phyloP scores from a whole-genome alignment of 2,113 vertebrate species.

The Gymnobelideus leadbeateri region DNA sequence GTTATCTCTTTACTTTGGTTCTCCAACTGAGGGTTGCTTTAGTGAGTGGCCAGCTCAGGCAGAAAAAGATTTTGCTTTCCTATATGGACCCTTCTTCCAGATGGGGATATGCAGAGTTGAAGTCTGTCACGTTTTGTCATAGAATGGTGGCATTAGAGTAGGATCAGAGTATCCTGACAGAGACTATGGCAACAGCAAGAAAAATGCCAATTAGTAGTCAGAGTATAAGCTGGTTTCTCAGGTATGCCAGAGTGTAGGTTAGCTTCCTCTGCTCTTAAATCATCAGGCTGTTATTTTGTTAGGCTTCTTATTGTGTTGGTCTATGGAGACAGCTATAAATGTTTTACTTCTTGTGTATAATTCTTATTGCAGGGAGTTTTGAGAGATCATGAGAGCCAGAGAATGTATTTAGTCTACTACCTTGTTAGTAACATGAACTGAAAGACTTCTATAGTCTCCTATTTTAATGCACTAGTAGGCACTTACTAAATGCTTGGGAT shows the following conservation, averaged over 20 bases:
- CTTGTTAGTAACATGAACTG: neutral
- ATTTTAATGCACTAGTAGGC: neutral
- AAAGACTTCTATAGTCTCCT: neutral
- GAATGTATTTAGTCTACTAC: neutral
- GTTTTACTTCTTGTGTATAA: neutral
- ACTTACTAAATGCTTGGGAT: neutral
- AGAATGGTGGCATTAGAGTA: too few species aligned
- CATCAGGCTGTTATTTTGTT: neutral
- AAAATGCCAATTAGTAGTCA: neutral
- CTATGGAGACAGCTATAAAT: neutral
- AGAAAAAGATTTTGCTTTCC: neutral
- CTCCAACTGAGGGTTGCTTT: neutral
- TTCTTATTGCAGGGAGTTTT: neutral
- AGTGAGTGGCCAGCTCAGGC: neutral
- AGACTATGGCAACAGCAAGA: neutral
- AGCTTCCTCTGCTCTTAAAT: neutral
- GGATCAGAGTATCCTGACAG: neutral
- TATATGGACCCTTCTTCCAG: neutral
- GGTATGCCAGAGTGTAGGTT: too few species aligned
- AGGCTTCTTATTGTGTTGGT: neutral
- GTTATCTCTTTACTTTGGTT: neutral
- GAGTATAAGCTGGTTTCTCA: too few species aligned
- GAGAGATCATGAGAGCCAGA: neutral
- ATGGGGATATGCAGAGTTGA: neutral
- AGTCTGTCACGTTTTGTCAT: neutral